Conservation (phyloP, 1,140 invertebrate species). For the Sarcophaga peregrina region DNA sequence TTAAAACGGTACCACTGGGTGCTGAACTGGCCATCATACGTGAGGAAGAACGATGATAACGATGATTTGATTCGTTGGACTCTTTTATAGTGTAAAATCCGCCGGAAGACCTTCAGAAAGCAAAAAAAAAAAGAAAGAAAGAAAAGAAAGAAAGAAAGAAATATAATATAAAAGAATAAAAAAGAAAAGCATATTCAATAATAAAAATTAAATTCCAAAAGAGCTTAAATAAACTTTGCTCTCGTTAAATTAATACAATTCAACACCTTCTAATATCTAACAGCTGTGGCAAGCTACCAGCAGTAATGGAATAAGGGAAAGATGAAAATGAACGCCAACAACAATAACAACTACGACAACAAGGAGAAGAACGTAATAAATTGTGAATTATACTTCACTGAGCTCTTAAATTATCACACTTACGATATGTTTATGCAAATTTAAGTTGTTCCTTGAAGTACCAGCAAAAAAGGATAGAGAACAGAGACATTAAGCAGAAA, state of each 20-base stretch:
- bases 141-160: not conserved
- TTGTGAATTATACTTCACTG: slow-evolving; percentile 1
- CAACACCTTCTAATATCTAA: not conserved
- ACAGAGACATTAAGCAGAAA: too few species aligned
- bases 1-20: slow-evolving; percentile 63
- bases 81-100: slow-evolving; percentile 63
- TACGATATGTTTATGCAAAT: slow-evolving; percentile 11
- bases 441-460: not conserved
- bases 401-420: not conserved
- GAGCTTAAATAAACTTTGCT: not conserved
- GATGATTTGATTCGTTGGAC: slow-evolving; percentile 44
- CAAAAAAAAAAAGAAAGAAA: slow-evolving; percentile 36
- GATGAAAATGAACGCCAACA: too few species aligned
- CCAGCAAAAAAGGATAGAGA: too few species aligned
- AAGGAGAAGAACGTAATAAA: not conserved
- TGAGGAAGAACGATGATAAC: slow-evolving; percentile 50
- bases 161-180: not conserved
- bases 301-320: too few species aligned
- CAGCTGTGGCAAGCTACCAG: too few species aligned
- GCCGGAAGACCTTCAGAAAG: slow-evolving; percentile 55
- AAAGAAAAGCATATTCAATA: not conserved
- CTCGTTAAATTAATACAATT: not conserved
- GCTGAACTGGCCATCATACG: slow-evolving; percentile 61
- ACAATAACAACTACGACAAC: too few species aligned
- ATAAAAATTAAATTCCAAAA: not conserved